phyloP scores from a whole-genome alignment of 2,113 vertebrate genomes.

The Noctilio leporinus region DNA sequence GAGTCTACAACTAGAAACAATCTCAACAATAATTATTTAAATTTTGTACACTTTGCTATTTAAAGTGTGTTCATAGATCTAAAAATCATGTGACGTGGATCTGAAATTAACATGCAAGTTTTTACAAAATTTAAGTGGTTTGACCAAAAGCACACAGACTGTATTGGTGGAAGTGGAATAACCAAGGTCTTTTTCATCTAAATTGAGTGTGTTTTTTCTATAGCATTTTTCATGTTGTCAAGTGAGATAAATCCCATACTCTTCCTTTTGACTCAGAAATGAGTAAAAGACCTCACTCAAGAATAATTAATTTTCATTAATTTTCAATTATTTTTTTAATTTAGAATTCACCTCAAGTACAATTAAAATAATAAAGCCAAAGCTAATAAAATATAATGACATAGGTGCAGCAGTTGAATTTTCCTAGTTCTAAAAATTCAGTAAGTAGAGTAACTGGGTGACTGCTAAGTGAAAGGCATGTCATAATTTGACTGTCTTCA shows the following conservation, averaged over 20 bases:
- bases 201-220: not conserved
- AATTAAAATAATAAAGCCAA: slow-evolving; percentile 2
- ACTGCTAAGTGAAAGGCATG: not conserved
- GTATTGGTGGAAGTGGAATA: not conserved
- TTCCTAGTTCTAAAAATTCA: not conserved
- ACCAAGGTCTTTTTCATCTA: not conserved
- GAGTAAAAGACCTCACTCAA: not conserved
- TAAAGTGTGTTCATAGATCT: not conserved
- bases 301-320: slow-evolving; percentile 27
- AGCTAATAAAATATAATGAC: not conserved
- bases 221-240: not conserved
- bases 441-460: not conserved
- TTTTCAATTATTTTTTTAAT: slow-evolving; percentile 24
- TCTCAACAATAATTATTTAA: not conserved
- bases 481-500: not conserved
- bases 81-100: not conserved
- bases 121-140: not conserved
- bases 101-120: not conserved
- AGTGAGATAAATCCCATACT: not conserved
- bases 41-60: not conserved
- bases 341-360: not conserved
- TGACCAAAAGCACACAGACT: not conserved
- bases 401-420: not conserved
- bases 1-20: not conserved
- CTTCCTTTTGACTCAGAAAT: not conserved